Base-by-base conservation (phyloP, 2,888 invertebrate genomes). In the Megastigmus dorsalis region DNA sequence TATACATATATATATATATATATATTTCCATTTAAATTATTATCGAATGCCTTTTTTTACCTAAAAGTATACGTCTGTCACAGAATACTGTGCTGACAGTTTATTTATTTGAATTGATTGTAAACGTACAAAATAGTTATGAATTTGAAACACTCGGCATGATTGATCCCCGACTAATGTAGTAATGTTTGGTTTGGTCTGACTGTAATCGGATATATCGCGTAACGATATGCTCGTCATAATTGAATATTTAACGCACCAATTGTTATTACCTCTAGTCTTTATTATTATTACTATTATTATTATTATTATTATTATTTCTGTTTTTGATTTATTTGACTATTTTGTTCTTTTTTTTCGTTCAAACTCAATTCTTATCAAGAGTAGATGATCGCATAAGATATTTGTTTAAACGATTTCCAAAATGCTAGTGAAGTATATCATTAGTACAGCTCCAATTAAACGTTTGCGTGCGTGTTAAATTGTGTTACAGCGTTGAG, bases 401-500 rank as follows among this genome's bases (percentile, higher is more conserved):
- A 57, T 36, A 45, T 45, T 45, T 76, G 70, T 75, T 78, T 79
- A 75, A 41, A 75, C n/a, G 65, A 79, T 69, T 55, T 78, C 50
- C 77, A 52, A n/a, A n/a, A 60, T 43, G 74, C 63, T 33, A 75
- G 50, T 28, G 52, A 20, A 77, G 75, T 41, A n/a, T n/a, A 62
- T 67, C 38, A 70, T 45, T 60, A 73, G 71, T 79, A 77, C 60
- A 77, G 76, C 77, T 78, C 79, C 79, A 74, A 84, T 86, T 86
- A 86, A 86, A 86, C 80, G 73, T 85, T 83, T 85, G 86, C 85
- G 86, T 87, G 86, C 86, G 87, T 88, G 83, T 87, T 86, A 76
- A 86, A 88, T 88, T 88, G 87, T 88, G 87, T 88, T 88, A 82
- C 88, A 88, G 88, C 87, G 87, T 87, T 88, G 87, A 88, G 86